Percentiles rank a stretch among this genome's conserved stretches.
These are phyloP conservation scores for Tragelaphus strepsiceros DNA, from an alignment of 2,113 vertebrate genomes.

Conservation along the genomic window DNA sequence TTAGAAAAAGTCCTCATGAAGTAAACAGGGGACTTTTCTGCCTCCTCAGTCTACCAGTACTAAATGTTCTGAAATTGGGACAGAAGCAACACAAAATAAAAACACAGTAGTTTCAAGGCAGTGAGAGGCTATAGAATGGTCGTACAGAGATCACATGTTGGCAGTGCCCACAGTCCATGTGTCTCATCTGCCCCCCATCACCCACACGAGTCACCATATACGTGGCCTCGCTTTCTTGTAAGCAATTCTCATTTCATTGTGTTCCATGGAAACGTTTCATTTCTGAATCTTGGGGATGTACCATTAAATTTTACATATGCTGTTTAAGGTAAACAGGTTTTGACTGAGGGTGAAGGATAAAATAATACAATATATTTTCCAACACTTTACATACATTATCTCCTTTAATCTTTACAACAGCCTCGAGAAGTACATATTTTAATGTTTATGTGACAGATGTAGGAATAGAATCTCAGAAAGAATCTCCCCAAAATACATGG, in stretches of 20 bases:
- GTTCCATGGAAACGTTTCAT: background rate
- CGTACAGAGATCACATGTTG: accelerated
- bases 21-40: background rate
- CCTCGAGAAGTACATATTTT: background rate
- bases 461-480: background rate
- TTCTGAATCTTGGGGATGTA: background rate
- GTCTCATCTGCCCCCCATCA: accelerated
- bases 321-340: background rate
- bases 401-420: background rate
- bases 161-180: background rate
- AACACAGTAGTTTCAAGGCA: background rate
- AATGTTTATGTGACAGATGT: background rate
- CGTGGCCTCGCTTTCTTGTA: background rate
- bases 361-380: background rate
- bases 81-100: background rate
- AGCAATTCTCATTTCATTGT: accelerated
- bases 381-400: background rate
- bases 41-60: background rate
- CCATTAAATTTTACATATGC: background rate
- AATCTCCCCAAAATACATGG: background rate
- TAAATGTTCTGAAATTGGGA: background rate
- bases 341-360: background rate
- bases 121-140: background rate
- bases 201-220: accelerated
- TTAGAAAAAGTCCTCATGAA: background rate